Base-by-base conservation (phyloP, 2,113 vertebrate genomes). In the Turnix velox region DNA sequence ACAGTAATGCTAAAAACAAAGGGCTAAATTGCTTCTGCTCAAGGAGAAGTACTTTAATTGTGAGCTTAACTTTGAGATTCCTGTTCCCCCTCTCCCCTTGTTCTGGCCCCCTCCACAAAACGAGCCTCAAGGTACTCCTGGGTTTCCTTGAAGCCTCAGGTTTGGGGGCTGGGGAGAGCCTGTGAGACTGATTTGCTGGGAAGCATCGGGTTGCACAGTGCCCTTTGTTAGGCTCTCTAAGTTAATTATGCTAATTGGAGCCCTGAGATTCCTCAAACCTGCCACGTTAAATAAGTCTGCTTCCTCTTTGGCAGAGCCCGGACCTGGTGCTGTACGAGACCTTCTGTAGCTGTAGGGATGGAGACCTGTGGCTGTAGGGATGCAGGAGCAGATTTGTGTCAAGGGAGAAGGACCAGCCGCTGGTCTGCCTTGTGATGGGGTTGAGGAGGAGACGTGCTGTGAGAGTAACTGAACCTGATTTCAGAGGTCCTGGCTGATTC, bases 241-340 rank as follows among this genome's bases (percentile, higher is more conserved):
- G 92, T 98, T 97, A 97, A 98, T 97, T 96, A 96, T 92, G 93
- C 96, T 97, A 78, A 89, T 94, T 97, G 97, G 96, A 96, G 93
- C 83, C 58, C 95, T 81, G 95, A 96, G 94, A 93, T 88, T 96
- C 67, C 96, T 96, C 91, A 87, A 90, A 93, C 69, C 83, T 92
- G 90, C 92, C 85, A 17, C 13, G 17, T 86, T 81, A 80, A 79
- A 88, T 82, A n/a, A 0, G 6, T 45, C 78, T 65, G 71, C 88
- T 92, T 91, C 89, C 63, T 68, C 68, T 93, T 73, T 58, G 90
- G 86, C 84, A 71, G 76, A n/a, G 46, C 61, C 24, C 0, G 35
- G 42, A 31, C 23, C 52, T 4, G 0, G 35, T 0, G 4, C 63
- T 39, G 39, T 18, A 40, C 20, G 27, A 90, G 78, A 73, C 37